Base-by-base conservation (phyloP, 1,140 invertebrate genomes). In the Heliothis virescens region DNA sequence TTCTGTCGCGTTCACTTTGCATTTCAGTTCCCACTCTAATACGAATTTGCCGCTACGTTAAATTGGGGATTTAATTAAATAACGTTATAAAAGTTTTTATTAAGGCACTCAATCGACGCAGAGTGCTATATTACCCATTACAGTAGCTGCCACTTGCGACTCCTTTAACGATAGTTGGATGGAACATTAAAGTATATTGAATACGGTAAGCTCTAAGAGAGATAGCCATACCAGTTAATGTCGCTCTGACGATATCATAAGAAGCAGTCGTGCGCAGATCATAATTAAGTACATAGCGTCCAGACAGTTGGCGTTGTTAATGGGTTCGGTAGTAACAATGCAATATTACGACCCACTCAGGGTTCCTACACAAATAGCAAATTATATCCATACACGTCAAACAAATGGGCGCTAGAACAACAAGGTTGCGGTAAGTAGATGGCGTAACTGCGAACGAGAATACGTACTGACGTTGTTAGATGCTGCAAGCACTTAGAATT, bases 361-460 rank as follows among this genome's bases (percentile, higher is more conserved):
- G 80, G 83, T 84, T 80, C 79, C 85, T 84, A 89, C 87, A 89
- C 84, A 87, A 90, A 88, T 83, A 84, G 85, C 83, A 69, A 89
- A 87, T 85, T 87, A 87, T 88, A 85, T 86, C 84, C 86, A 82
- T 86, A 86, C 83, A 86, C 83, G 84, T 85, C 85, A 90, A 87
- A 86, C 85, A 87, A 92, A 91, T 83, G 83, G 78, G 84, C 83
- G 82, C 72, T 80, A 47, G 75, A 80, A 80, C 85, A 55, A 82
- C 84, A 90, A 89, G 91, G 87, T 91, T 92, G 82, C 84, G 81
- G 86, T 78, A 78, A 81, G 74, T 82, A 65, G 84, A 84, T 90
- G 89, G 86, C 82, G 86, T 84, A 91, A 90, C 74, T 79, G 67
- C 50, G 62, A 63, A 85, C 77, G 69, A 80, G 62, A 80, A 59